phyloP scores from a whole-genome alignment of 2,888 invertebrate species.

The Drosophila rubida region DNA sequence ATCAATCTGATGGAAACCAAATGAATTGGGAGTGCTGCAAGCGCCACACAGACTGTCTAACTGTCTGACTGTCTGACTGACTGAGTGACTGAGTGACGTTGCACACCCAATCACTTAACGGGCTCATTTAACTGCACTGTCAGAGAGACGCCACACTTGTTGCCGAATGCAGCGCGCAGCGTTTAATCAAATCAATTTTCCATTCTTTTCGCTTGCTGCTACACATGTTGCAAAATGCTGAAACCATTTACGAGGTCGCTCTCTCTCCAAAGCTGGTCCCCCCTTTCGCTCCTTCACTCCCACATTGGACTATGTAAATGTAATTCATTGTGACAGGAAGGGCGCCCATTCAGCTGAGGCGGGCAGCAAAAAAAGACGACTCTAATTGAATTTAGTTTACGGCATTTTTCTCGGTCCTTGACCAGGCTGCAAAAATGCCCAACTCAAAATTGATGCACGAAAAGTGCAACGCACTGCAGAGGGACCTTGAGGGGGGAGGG shows the following conservation, averaged over 20 bases:
- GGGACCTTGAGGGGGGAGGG: background rate
- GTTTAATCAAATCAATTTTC: constrained; percentile 69
- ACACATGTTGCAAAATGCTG: constrained; percentile 65
- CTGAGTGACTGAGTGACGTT: background rate
- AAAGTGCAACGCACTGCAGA: constrained; percentile 65
- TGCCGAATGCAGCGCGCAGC: constrained; percentile 47
- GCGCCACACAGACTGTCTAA: background rate
- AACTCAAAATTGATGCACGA: constrained; percentile 57
- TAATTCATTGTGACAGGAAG: constrained; percentile 57
- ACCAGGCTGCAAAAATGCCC: constrained; percentile 34
- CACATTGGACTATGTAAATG: constrained; percentile 58
- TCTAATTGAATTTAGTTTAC: constrained; percentile 77
- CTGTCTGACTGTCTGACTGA: background rate
- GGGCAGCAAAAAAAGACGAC: constrained; percentile 24
- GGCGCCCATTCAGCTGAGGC: constrained; percentile 22
- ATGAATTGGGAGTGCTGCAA: constrained; percentile 12
- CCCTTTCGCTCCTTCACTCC: no score
- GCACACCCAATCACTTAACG: constrained; percentile 42
- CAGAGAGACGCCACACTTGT: constrained; percentile 51
- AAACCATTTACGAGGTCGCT: constrained; percentile 36
- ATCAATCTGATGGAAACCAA: constrained; percentile 27
- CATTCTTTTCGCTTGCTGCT: constrained; percentile 5
- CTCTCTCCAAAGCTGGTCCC: background rate
- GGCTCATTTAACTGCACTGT: constrained; percentile 21
- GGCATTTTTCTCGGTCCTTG: constrained; percentile 57